Evolutionary conservation across 2,113 vertebrate genomes (phyloP).

Genomic region (Gracilinanus agilis): DNA sequence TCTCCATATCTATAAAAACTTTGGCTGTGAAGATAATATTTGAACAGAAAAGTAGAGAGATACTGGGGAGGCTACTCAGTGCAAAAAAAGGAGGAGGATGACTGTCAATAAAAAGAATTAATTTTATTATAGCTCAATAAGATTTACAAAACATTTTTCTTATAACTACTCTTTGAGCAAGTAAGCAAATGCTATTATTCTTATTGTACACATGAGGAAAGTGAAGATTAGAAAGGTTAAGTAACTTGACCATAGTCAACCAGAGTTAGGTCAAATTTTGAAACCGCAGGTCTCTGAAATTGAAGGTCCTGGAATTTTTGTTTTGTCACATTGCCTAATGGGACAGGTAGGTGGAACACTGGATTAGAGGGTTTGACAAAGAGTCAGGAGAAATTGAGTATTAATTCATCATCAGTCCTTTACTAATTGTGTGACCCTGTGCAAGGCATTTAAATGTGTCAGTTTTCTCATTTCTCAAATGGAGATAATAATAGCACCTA

Average conservation of each 20-base stretch:
- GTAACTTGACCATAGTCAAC: background rate
- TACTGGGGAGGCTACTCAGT: background rate
- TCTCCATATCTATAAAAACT: background rate
- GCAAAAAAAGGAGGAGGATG: too few species aligned
- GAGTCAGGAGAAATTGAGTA: background rate
- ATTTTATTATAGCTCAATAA: background rate
- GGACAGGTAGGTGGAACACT: background rate
- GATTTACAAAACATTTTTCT: background rate
- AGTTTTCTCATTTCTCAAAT: background rate
- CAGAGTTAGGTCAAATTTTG: background rate
- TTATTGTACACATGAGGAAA: background rate
- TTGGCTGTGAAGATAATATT: background rate
- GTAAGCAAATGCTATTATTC: background rate
- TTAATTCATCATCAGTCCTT: background rate
- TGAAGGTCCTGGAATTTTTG: background rate
- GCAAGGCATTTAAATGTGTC: background rate
- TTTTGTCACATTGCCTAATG: background rate
- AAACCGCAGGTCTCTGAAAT: background rate
- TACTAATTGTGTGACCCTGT: background rate
- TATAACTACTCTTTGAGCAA: background rate
- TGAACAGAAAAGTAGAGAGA: background rate
- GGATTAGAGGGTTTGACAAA: background rate
- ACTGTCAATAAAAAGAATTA: background rate
- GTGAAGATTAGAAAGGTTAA: background rate
- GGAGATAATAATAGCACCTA: background rate